These are phyloP conservation scores for Morbakka virulenta DNA, from an alignment of 30 jellyfish, hydroid and myxozoan species.

Conservation along the genomic window DNA sequence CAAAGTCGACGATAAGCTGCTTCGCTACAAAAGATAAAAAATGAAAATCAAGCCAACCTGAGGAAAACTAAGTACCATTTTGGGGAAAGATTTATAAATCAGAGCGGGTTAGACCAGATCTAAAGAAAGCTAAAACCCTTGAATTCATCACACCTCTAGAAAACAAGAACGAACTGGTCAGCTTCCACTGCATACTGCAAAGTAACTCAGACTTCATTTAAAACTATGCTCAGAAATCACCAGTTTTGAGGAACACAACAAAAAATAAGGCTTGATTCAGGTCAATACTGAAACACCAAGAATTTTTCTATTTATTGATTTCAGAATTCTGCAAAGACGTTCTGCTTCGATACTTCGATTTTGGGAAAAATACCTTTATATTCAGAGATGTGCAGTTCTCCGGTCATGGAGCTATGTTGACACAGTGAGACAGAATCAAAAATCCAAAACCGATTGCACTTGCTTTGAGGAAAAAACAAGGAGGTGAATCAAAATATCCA, in stretches of 20 bases:
- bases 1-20: not conserved
- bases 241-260: not conserved
- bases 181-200: constrained; percentile 16
- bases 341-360: not conserved
- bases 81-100: not conserved
- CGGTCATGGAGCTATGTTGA: not conserved
- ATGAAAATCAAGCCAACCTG: not conserved
- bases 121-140: not conserved
- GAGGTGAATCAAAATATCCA: not conserved
- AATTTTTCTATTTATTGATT: not conserved
- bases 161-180: not conserved
- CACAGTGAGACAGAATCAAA: not conserved
- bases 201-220: not conserved
- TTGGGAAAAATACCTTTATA: not conserved
- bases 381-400: not conserved
- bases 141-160: not conserved
- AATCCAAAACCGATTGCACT: not conserved
- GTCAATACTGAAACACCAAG: not conserved
- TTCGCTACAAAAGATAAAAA: not conserved
- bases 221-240: not conserved
- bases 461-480: not conserved
- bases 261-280: not conserved
- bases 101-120: not conserved
- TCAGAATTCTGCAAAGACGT: not conserved
- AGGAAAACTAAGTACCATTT: not conserved